Evolutionary conservation across 2,113 vertebrate genomes (phyloP).

Genomic region (Sapajus apella): DNA sequence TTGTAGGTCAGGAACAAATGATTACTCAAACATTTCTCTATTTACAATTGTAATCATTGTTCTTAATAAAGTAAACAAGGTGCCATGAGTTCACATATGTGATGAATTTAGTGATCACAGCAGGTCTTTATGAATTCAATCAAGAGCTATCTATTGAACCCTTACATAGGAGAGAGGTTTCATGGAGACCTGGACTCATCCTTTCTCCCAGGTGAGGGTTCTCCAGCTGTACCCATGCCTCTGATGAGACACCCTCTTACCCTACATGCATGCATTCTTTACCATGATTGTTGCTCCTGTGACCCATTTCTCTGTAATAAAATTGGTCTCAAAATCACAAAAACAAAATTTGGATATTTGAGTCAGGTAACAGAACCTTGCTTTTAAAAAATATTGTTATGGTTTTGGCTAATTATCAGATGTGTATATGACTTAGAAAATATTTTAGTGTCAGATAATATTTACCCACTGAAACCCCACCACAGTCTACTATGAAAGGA

Average conservation of each 20-base stretch:
- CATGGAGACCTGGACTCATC: not conserved
- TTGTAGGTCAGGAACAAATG: not conserved
- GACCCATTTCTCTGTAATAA: not conserved
- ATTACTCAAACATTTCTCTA: not conserved
- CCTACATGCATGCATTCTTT: fast-evolving
- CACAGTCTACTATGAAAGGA: not conserved
- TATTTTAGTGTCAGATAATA: not conserved
- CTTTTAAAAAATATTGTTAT: not conserved
- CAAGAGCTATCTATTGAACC: not conserved
- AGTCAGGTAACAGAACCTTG: not conserved
- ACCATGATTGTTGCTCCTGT: not conserved
- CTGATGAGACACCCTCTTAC: not conserved
- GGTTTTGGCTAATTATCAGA: not conserved
- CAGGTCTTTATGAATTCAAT: not conserved
- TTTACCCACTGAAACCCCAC: not conserved
- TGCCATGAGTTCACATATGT: not conserved
- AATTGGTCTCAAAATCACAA: not conserved
- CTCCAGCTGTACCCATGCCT: not conserved
- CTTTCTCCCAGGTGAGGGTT: not conserved
- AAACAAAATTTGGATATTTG: not conserved
- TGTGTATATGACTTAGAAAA: not conserved
- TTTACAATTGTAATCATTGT: not conserved
- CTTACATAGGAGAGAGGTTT: not conserved
- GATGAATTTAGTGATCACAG: not conserved
- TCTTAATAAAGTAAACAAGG: not conserved